phyloP scores from a whole-genome alignment of 2,113 vertebrate species.

The Lipophrys pholis region DNA sequence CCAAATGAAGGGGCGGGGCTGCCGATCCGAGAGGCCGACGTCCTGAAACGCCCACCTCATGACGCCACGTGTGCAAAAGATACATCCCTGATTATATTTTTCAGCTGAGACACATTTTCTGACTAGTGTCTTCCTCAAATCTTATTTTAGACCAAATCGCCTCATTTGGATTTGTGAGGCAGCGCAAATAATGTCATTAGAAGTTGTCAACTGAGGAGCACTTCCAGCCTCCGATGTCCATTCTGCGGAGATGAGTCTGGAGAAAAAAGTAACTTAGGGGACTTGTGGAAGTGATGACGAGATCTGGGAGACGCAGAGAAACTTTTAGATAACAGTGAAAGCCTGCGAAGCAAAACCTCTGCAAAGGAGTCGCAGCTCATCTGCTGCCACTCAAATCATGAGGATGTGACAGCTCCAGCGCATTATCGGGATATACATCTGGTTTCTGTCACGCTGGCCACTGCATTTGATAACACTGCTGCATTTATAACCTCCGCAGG shows the following conservation, averaged over 20 bases:
- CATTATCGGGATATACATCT: not conserved
- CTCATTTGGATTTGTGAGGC: not conserved
- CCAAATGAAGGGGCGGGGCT: no score
- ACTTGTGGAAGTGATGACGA: not conserved
- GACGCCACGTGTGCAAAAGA: no score
- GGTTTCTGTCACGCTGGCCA: not conserved
- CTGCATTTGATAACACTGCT: slow-evolving; percentile 8
- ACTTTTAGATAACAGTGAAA: no score
- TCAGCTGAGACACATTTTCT: slow-evolving; percentile 10
- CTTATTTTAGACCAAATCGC: slow-evolving; percentile 15
- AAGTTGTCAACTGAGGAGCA: not conserved
- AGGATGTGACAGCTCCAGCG: not conserved
- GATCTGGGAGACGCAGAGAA: not conserved
- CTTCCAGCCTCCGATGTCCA: not conserved
- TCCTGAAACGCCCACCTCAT: no score
- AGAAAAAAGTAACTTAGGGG: not conserved
- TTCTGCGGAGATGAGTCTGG: not conserved
- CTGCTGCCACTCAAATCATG: slow-evolving; percentile 15
- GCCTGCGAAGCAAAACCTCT: not conserved
- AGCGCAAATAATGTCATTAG: not conserved
- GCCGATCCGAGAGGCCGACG: no score
- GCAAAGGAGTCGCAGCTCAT: not conserved
- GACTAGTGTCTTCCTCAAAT: slow-evolving; percentile 13
- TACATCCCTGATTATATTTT: no score
- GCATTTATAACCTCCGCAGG: slow-evolving; percentile 12